Conservation (phyloP, 2,888 invertebrate species). For the Graphium colonna region DNA sequence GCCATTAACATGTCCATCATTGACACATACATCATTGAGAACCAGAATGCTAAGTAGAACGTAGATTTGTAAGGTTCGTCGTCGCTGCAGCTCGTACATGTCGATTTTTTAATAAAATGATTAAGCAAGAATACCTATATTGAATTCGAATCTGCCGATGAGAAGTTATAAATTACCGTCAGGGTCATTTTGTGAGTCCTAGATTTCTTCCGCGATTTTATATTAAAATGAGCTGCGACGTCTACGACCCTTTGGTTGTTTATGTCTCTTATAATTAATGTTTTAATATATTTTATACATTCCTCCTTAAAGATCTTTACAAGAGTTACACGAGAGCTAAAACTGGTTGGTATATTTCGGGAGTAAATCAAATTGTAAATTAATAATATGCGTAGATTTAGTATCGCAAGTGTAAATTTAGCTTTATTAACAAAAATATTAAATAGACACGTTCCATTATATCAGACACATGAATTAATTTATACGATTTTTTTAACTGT, state of each 20-base stretch:
- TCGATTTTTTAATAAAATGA: not conserved
- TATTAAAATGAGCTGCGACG: not conserved
- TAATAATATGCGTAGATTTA: not conserved
- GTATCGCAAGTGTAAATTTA: not conserved
- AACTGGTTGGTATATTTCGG: constrained; percentile 2
- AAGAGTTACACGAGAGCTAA: not conserved
- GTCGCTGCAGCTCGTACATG: not conserved
- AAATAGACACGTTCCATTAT: too few relatives aligned
- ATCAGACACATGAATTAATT: not conserved
- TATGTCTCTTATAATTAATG: not conserved
- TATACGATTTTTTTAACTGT: not conserved
- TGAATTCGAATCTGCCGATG: too few relatives aligned
- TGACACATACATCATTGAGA: constrained; percentile 15
- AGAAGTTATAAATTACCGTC: too few relatives aligned
- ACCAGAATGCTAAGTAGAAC: constrained; percentile 22
- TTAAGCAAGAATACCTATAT: too few relatives aligned
- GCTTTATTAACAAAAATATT: not conserved
- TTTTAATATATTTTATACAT: not conserved
- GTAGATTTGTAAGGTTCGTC: not conserved
- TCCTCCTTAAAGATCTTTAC: constrained; percentile 4
- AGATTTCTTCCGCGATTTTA: too few relatives aligned
- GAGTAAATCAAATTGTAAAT: not conserved
- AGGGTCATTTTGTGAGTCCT: too few relatives aligned
- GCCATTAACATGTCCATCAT: constrained; percentile 14
- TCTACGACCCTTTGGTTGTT: constrained; percentile 8